phyloP scores from a whole-genome alignment of 2,113 vertebrate species.

The Chlamydotis undulata region DNA sequence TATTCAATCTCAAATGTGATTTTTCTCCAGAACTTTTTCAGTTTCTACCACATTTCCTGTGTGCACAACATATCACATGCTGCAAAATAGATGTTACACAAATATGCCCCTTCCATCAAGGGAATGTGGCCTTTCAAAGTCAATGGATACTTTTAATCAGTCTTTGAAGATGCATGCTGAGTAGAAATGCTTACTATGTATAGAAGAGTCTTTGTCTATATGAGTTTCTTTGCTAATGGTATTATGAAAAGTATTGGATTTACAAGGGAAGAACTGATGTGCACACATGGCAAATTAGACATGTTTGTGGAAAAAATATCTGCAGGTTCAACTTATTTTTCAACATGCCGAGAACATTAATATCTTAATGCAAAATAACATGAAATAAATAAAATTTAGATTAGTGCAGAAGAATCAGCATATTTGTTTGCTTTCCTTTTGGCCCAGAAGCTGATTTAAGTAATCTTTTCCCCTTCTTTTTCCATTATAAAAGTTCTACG shows the following conservation, averaged over 20 bases:
- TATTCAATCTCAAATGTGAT: not conserved
- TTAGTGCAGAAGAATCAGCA: not conserved
- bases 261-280: not conserved
- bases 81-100: not conserved
- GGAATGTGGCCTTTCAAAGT: not conserved
- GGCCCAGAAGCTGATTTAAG: not conserved
- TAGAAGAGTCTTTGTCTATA: not conserved
- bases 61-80: not conserved
- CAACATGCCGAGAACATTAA: not conserved
- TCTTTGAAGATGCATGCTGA: not conserved
- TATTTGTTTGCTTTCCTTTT: not conserved
- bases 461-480: conserved; percentile 37
- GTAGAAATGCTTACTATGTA: not conserved
- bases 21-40: not conserved
- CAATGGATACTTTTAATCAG: not conserved
- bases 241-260: not conserved
- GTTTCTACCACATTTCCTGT: not conserved
- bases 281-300: not conserved
- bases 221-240: not conserved
- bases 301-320: not conserved
- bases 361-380: not conserved
- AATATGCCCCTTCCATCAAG: not conserved
- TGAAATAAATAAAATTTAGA: not conserved
- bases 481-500: not conserved
- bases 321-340: not conserved